Conservation (phyloP, 2,888 invertebrate genomes). For the Dascillus cervinus region DNA sequence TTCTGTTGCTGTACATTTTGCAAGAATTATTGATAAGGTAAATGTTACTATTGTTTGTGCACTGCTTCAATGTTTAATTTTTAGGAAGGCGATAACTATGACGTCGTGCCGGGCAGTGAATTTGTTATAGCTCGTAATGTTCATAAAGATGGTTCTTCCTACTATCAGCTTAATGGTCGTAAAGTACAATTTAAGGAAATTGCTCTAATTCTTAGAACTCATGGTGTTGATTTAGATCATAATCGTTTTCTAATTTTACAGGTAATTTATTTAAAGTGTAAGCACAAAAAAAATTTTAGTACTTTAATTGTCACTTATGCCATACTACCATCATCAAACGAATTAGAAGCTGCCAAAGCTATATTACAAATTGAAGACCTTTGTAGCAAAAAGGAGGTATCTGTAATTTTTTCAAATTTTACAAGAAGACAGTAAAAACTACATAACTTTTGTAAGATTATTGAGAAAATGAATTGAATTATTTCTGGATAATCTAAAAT, state of each 20-base stretch:
- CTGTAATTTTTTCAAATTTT: no score
- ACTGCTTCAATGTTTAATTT: slow-evolving; percentile 14
- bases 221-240: slow-evolving; percentile 92
- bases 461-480: no score
- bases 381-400: no score
- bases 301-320: no score
- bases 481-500: no score
- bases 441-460: no score
- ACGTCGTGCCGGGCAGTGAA: slow-evolving; percentile 68
- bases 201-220: slow-evolving; percentile 61
- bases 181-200: slow-evolving; percentile 84
- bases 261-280: slow-evolving; percentile 51
- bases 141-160: slow-evolving; percentile 71
- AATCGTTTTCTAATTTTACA: slow-evolving; percentile 96
- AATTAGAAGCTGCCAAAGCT: no score
- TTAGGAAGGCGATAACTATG: slow-evolving; percentile 63
- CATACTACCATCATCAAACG: no score
- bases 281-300: no score
- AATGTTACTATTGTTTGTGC: slow-evolving; percentile 18
- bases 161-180: slow-evolving; percentile 66
- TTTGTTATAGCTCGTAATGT: slow-evolving; percentile 84
- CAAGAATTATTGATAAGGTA: slow-evolving; percentile 70
- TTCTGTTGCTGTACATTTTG: slow-evolving; percentile 85
- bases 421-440: no score
- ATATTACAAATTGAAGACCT: no score